These are phyloP conservation scores for Acleris holmiana DNA, from an alignment of 2,888 invertebrate species.

Conservation along the genomic window DNA sequence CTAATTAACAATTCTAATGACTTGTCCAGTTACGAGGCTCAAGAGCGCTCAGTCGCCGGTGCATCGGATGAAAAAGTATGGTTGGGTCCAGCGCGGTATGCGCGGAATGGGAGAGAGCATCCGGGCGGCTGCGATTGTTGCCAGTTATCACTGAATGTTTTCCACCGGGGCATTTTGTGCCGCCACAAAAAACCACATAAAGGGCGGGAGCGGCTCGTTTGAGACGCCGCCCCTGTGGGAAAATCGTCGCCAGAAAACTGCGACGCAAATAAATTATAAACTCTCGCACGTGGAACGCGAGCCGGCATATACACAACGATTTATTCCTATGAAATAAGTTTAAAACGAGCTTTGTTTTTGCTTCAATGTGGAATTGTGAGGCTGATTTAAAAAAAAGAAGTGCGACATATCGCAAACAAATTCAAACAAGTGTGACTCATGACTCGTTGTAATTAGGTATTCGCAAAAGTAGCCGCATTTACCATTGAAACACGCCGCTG, in stretches of 20 bases:
- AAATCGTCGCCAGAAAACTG: constrained; percentile 84
- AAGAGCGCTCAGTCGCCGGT: constrained; percentile 58
- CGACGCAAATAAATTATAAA: constrained; percentile 83
- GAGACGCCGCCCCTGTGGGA: constrained; percentile 83
- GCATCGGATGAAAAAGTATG: constrained; percentile 78
- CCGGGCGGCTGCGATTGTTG: constrained; percentile 84
- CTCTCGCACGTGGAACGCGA: constrained; percentile 77
- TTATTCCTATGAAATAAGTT: constrained; percentile 39
- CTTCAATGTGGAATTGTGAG: constrained; percentile 41
- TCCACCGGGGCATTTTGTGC: constrained; percentile 81
- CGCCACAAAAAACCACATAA: constrained; percentile 83
- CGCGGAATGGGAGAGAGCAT: constrained; percentile 80
- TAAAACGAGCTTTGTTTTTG: constrained; percentile 61
- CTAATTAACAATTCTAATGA: constrained; percentile 47
- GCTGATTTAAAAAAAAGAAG: constrained; percentile 9
- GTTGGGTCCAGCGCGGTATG: constrained; percentile 75
- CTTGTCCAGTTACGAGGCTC: constrained; percentile 54
- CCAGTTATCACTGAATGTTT: constrained; percentile 85
- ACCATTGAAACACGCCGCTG: background rate
- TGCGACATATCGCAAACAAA: constrained; percentile 1
- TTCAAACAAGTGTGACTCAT: background rate
- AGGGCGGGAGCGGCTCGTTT: constrained; percentile 82
- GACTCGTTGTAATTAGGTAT: background rate
- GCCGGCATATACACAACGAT: constrained; percentile 63
- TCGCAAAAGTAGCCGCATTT: background rate